Conservation (phyloP, 2,113 vertebrate genomes). For the Malurus melanocephalus region DNA sequence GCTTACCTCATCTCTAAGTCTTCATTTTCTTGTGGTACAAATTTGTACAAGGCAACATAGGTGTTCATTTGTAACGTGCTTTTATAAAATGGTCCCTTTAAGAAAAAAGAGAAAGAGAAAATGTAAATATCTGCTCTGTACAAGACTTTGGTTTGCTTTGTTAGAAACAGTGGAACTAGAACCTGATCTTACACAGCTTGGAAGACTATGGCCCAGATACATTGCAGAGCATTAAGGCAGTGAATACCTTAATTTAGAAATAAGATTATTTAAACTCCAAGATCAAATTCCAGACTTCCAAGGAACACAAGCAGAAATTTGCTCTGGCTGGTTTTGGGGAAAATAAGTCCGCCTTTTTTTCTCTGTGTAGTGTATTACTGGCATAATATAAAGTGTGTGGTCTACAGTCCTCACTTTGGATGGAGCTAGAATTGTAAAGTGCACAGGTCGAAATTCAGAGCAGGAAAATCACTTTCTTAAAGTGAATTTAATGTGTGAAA, state of each 20-base stretch:
- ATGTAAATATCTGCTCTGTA: neutral
- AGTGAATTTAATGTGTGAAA: neutral
- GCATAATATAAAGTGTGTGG: neutral
- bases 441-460: neutral
- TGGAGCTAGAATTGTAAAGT: neutral
- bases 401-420: neutral
- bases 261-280: neutral
- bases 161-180: neutral
- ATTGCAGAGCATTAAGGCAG: neutral
- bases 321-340: neutral
- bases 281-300: neutral
- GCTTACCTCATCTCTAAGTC: conserved; percentile 93
- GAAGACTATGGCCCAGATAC: neutral
- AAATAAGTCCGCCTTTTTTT: neutral
- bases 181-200: neutral
- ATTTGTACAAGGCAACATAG: conserved; percentile 95
- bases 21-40: conserved; percentile 88
- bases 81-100: conserved; percentile 75
- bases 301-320: neutral
- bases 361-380: neutral
- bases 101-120: neutral
- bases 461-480: neutral
- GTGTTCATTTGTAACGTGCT: conserved; percentile 84
- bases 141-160: neutral
- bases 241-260: neutral